Evolutionary conservation across 92 coral and sea anemone genomes (phyloP), one percentile per base, ranked within the genome.

Genomic region (Bergia puertoricense): DNA sequence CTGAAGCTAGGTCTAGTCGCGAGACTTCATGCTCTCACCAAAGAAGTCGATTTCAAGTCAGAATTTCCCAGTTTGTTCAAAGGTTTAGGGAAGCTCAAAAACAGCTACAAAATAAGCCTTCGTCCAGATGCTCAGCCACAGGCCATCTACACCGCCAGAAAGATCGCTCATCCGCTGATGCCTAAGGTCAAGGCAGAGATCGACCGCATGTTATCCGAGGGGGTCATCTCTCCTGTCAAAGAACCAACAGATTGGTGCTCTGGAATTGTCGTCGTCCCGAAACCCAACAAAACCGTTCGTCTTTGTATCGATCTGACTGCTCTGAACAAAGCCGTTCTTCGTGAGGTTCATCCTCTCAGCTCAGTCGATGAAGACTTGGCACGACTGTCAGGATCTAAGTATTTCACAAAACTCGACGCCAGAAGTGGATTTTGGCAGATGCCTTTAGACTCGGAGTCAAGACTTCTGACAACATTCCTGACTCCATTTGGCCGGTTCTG

Each of bases 401-500:
- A 30, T 5, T 82, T 82, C 43, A 5, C 86, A 42, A 82, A 82
- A 59, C 38, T 82, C 6, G 79, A 85, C 36, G 57, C 88, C 66
- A 85, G 57, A 42, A 15, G 65, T 69, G 88, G 79, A 38, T 69
- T 85, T 11, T 74, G 46, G 41, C 89, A 86, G 77, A 86, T 86
- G 6, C 50, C 40, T 22, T 71, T 86, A 36, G 81, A 23, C 0
- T 43, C 43, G 22, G 81, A 86, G 40, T 74, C 81, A 43, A 14
- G 15, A 39, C 3, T 40, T 1, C 67, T 74, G 6, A 86, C 89
- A 1, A 74, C 45, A 1, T 86, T 86, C 2, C 23, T 74, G 0
- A 86, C 89, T 54, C 89, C 89, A 3, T 86, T 74, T 48, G 82
- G 89, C 0, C 8, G 89, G 37, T 75, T 30, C 20, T 74, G 82